Evolutionary conservation across 2,113 vertebrate genomes (phyloP).

Genomic region (Chamaetylas fuelleborni): DNA sequence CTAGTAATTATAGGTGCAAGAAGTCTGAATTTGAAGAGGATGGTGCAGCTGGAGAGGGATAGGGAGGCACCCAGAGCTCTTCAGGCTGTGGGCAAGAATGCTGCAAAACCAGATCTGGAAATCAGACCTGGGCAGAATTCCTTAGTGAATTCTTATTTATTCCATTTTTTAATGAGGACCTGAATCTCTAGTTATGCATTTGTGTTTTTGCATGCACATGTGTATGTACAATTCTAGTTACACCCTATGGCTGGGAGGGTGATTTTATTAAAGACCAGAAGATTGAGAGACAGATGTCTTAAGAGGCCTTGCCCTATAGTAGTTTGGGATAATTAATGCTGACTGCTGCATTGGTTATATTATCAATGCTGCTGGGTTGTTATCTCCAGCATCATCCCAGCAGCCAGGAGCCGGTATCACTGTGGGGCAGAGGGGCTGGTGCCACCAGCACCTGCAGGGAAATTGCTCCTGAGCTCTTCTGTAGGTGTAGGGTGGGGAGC

Average conservation of each 20-base stretch:
- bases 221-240: constrained; percentile 38
- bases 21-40: constrained; percentile 78
- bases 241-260: constrained; percentile 45
- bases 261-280: constrained; percentile 45
- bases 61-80: constrained; percentile 74
- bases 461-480: not conserved
- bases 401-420: not conserved
- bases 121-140: constrained; percentile 72
- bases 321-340: constrained; percentile 45
- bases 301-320: constrained; percentile 8
- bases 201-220: constrained; percentile 47
- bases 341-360: constrained; percentile 31
- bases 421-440: constrained; percentile 35
- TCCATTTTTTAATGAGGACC: constrained; percentile 65
- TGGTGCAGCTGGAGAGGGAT: constrained; percentile 75
- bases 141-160: constrained; percentile 72
- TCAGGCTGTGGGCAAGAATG: constrained; percentile 77
- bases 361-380: constrained; percentile 5
- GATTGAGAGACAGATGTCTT: constrained; percentile 42
- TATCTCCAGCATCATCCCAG: constrained; percentile 27
- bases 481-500: constrained; percentile 33
- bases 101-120: constrained; percentile 76
- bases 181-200: constrained; percentile 54
- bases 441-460: constrained; percentile 26
- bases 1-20: constrained; percentile 82